Percentiles rank a stretch among this genome's conserved stretches.
Conservation (phyloP, 1,140 invertebrate genomes). For the Gerris buenoi region DNA sequence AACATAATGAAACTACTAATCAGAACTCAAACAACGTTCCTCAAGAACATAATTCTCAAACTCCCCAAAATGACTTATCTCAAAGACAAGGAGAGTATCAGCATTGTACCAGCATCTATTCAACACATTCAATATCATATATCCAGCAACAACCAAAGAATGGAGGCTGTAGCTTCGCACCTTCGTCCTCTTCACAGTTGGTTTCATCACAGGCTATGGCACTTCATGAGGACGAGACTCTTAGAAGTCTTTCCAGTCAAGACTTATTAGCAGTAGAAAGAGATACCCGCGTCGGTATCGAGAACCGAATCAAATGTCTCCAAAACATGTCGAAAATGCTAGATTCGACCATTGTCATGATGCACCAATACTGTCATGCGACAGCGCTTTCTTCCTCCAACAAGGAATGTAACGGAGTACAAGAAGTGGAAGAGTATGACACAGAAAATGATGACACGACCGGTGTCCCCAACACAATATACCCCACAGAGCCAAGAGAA, state of each 20-base stretch:
- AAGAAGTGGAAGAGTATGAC: no score
- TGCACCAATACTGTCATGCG: conserved; percentile 3
- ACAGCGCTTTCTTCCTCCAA: no score
- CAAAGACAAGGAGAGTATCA: no score
- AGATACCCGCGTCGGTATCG: background rate
- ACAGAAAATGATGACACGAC: no score
- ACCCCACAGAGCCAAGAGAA: no score
- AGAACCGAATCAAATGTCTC: background rate
- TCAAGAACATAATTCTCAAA: no score
- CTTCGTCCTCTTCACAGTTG: background rate
- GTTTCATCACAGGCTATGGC: background rate
- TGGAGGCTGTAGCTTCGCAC: background rate
- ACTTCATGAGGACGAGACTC: background rate
- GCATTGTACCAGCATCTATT: no score
- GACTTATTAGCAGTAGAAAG: background rate
- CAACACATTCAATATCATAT: no score
- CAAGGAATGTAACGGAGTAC: no score
- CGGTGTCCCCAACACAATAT: no score
- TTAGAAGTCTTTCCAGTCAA: background rate
- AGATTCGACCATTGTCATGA: background rate
- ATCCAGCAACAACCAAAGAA: no score
- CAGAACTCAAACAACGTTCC: background rate
- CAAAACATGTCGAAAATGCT: background rate
- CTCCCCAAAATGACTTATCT: no score
- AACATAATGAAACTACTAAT: background rate